Conservation (phyloP, 2,797 vertebrate species). For the Arnoldichthys spilopterus region DNA sequence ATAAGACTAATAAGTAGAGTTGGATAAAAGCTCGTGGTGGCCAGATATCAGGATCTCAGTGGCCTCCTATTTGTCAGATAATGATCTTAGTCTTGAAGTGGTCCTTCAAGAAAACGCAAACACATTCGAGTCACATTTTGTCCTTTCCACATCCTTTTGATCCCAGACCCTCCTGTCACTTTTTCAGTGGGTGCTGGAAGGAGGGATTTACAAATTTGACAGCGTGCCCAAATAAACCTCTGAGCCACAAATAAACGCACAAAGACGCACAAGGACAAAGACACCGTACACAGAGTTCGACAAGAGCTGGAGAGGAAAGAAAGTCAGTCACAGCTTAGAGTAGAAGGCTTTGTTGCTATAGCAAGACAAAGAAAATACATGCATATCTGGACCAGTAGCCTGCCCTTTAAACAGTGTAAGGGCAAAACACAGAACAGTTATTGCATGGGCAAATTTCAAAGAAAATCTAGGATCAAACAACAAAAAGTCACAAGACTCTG, state of each 20-base stretch:
- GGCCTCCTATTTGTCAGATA: neutral
- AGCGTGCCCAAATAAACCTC: constrained; percentile 1
- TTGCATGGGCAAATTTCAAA: neutral
- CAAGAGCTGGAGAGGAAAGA: constrained; percentile 29
- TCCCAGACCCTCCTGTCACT: constrained; percentile 9
- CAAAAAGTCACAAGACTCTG: neutral
- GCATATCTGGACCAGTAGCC: neutral
- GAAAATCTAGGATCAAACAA: neutral
- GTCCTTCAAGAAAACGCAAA: neutral
- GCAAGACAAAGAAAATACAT: neutral
- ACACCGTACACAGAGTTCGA: neutral
- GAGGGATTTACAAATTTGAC: constrained; percentile 12
- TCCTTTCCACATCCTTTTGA: neutral
- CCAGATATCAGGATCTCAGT: neutral
- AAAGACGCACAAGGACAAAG: neutral
- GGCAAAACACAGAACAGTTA: constrained; percentile 8
- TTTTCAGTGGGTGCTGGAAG: constrained; percentile 31
- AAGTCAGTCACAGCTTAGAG: constrained; percentile 21
- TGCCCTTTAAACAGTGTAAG: neutral
- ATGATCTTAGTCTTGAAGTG: neutral
- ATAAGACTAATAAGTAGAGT: too few species aligned
- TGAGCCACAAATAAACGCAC: constrained; percentile 26
- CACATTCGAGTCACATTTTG: too few species aligned
- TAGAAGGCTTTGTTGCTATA: neutral
- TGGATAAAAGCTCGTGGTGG: neutral